A percentile compares a stretch with the other conserved stretches of the same genome.
Evolutionary conservation across 2,797 vertebrate species (phyloP).

Genomic region (Sitta carolinensis): DNA sequence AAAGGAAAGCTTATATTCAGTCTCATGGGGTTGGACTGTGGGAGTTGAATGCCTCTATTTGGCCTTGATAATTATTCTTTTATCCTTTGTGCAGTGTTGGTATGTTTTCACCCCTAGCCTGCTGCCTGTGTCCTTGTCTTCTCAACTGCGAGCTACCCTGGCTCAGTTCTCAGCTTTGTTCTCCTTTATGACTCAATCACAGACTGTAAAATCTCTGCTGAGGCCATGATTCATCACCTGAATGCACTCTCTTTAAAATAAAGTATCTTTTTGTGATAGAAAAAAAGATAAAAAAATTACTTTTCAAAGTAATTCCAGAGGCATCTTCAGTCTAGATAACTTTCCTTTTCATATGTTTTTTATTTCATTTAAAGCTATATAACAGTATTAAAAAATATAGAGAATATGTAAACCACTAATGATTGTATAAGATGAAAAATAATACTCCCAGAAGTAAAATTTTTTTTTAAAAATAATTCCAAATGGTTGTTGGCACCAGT

Average conservation of each 20-base stretch:
- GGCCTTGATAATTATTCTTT: conserved; percentile 43
- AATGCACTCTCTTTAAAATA: conserved; percentile 24
- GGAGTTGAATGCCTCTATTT: conserved; percentile 34
- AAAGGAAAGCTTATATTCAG: not conserved
- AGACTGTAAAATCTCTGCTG: conserved; percentile 13
- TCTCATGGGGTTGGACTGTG: not conserved
- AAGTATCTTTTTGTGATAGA: not conserved
- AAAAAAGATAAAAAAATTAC: not conserved
- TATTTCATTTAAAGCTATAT: not conserved
- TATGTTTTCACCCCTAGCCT: not conserved
- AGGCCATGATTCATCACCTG: conserved; percentile 51
- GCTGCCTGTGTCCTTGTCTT: not conserved
- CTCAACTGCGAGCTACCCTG: not conserved
- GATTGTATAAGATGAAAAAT: not conserved
- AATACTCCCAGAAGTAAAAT: not conserved
- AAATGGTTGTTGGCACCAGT: not conserved
- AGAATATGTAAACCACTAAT: not conserved
- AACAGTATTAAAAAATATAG: not conserved
- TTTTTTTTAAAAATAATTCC: not conserved
- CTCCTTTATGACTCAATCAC: conserved; percentile 55
- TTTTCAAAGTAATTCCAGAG: conserved; percentile 20
- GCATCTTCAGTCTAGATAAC: not conserved
- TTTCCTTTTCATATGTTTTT: not conserved
- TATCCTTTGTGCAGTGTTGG: not conserved
- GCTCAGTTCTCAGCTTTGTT: conserved; percentile 26